phyloP scores from a whole-genome alignment of 2,888 invertebrate species.

The Deroplatys truncata region DNA sequence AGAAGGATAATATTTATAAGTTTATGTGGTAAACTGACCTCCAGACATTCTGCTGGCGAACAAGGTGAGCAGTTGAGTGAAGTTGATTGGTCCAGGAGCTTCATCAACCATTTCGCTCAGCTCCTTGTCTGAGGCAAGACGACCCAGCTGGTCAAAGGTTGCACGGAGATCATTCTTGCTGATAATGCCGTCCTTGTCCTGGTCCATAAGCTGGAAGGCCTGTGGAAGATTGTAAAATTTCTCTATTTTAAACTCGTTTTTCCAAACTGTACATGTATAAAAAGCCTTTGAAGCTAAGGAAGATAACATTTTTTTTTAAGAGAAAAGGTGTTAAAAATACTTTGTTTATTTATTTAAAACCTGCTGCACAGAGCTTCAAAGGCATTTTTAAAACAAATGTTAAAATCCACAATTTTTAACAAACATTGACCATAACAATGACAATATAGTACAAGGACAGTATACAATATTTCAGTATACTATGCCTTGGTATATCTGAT shows the following conservation, averaged over 20 bases:
- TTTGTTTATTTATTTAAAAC: not conserved
- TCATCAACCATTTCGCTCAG: conserved; percentile 84
- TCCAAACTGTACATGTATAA: not conserved
- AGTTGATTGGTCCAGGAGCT: conserved; percentile 89
- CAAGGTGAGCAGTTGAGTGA: conserved; percentile 87
- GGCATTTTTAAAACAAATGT: too few species aligned
- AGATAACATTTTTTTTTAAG: not conserved
- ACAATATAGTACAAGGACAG: too few species aligned
- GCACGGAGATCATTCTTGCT: conserved; percentile 86
- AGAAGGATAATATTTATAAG: not conserved
- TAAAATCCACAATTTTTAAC: too few species aligned
- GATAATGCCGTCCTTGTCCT: conserved; percentile 86
- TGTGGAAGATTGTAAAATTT: conserved; percentile 40
- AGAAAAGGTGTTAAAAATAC: not conserved
- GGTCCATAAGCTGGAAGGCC: conserved; percentile 95
- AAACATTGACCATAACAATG: too few species aligned
- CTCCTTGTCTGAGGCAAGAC: conserved; percentile 85
- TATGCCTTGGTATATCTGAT: too few species aligned
- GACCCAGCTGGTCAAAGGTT: conserved; percentile 89
- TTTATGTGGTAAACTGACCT: conserved; percentile 44
- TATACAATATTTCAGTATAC: too few species aligned
- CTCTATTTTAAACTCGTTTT: not conserved
- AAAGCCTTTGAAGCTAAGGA: not conserved
- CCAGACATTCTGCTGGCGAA: conserved; percentile 91
- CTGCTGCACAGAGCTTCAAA: too few species aligned